Base-by-base conservation (phyloP, 2,888 invertebrate species). In the Tyria jacobaeae region DNA sequence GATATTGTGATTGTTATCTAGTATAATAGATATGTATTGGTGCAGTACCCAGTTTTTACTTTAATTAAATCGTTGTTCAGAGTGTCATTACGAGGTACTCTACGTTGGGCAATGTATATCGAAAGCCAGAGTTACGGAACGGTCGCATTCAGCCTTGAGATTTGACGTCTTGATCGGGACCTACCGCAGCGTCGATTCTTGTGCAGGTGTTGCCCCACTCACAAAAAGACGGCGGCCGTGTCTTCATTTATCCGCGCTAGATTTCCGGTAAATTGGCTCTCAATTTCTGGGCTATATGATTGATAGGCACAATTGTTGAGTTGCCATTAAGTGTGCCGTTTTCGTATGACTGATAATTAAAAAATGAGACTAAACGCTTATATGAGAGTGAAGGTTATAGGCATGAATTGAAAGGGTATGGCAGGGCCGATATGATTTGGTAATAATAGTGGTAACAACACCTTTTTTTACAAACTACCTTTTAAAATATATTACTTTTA, bases 101-200 rank as follows among this genome's bases (percentile, higher is more conserved):
- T 73, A 75, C 73, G 83, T 86, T 87, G 85, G 83, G 86, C 83
- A 89, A 89, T 87, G 82, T 88, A 86, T 90, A 89, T 89, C 85
- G 86, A 88, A 86, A 86, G 87, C 81, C 78, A 83, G 78, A 79
- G 79, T 78, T 81, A 88, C 85, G 83, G 86, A 84, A 81, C 83
- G 88, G 83, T 84, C 82, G 86, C 82, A 73, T 77, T 66, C 89
- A 91, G 87, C 93, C 93, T 93, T 94, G 92, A 89, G 91, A 87
- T 91, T 91, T 94, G 92, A 93, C 89, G 92, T 92, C 92, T 93
- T 92, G 93, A 92, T 92, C 91, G 91, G 85, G 93, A 94, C 93
- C 93, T 89, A 94, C 93, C 93, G 92, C 92, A 91, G 91, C 89
- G 90, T 76, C 81, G 86, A 78, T 80, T 86, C 87, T 84, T 84